Evolutionary conservation across 2,113 vertebrate species (phyloP).

Genomic region (Gymnobelideus leadbeateri): DNA sequence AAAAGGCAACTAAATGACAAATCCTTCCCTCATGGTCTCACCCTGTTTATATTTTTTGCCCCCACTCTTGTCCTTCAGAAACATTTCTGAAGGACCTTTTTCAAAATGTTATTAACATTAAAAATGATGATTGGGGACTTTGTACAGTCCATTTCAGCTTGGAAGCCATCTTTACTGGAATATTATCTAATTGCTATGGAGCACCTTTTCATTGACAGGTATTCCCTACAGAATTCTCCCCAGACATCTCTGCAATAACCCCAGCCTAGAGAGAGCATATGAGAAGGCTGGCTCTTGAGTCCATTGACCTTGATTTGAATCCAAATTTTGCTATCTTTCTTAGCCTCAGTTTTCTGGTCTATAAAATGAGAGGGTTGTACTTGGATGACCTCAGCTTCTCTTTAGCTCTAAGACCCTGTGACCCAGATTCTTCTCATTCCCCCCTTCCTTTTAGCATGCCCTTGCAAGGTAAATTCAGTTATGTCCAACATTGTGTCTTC

Average conservation of each 20-base stretch:
- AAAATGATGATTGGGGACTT: neutral
- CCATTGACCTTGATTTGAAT: neutral
- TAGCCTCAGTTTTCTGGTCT: neutral
- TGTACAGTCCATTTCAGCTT: neutral
- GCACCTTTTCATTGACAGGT: neutral
- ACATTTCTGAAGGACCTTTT: neutral
- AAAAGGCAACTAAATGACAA: conserved; percentile 1
- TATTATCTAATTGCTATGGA: neutral
- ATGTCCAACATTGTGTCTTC: neutral
- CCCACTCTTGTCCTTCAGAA: neutral
- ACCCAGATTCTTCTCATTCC: neutral
- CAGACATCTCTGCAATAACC: neutral
- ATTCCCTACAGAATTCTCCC: neutral
- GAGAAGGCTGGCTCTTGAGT: neutral
- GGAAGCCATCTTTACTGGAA: neutral
- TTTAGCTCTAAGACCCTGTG: neutral
- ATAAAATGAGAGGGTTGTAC: neutral
- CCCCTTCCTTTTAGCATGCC: neutral
- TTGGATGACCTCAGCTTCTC: neutral
- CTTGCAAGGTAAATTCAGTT: neutral
- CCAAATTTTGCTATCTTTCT: neutral
- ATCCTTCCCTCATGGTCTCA: neutral
- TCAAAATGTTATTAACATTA: neutral
- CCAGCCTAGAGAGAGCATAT: neutral
- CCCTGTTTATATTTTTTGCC: neutral